These are phyloP conservation scores for Papilio xuthus DNA, from an alignment of 1,140 invertebrate genomes.

Conservation along the genomic window DNA sequence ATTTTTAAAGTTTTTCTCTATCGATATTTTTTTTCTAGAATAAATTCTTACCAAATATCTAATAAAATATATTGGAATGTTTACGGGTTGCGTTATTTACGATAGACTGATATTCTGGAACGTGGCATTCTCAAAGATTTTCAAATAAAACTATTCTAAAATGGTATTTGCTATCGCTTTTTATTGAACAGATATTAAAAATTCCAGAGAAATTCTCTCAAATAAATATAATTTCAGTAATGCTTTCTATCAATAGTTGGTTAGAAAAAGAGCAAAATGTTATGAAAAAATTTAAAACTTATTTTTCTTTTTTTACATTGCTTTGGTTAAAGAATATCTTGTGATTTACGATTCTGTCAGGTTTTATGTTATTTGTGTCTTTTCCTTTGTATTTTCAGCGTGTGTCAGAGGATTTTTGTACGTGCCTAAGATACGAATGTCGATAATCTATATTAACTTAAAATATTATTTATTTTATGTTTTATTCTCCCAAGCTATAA, in stretches of 20 bases:
- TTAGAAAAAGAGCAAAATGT: too few species aligned
- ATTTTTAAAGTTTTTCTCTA: neutral
- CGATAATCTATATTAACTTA: neutral
- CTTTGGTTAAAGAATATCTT: neutral
- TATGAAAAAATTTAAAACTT: neutral
- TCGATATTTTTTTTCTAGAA: too few species aligned
- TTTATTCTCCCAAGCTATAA: neutral
- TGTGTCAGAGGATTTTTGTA: neutral
- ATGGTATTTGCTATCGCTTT: neutral
- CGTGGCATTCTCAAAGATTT: neutral
- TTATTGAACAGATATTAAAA: neutral
- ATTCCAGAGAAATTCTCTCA: neutral
- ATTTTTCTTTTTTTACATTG: neutral
- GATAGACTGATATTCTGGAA: neutral
- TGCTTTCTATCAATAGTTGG: too few species aligned
- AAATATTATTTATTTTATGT: neutral
- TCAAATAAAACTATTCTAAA: slow-evolving; percentile 7
- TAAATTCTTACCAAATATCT: too few species aligned
- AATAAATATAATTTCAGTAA: neutral
- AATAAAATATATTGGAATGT: too few species aligned
- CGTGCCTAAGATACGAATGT: neutral
- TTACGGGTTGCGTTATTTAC: neutral
- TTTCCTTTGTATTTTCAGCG: neutral
- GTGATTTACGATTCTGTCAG: neutral
- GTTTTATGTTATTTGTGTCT: neutral